phyloP scores from a whole-genome alignment of 2,797 vertebrate genomes.

The Nannoperca obscura region DNA sequence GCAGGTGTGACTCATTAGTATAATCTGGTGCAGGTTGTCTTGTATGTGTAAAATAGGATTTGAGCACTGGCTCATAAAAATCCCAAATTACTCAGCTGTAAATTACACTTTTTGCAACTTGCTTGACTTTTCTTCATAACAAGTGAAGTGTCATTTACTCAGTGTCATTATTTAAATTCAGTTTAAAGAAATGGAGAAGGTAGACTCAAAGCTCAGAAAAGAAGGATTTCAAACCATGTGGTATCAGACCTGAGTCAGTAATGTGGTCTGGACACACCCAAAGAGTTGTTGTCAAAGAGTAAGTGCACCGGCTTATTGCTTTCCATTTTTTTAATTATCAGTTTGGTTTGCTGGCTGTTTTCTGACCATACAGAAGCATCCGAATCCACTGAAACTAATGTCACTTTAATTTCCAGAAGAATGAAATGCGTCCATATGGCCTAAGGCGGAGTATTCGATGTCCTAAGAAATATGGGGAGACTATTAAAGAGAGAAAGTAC shows the following conservation, averaged over 20 bases:
- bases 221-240: constrained; percentile 23
- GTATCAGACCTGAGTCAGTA: constrained; percentile 26
- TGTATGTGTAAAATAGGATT: constrained; percentile 33
- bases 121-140: constrained; percentile 14
- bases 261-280: constrained; percentile 40
- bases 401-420: constrained; percentile 55
- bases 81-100: constrained; percentile 32
- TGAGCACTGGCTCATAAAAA: constrained; percentile 27
- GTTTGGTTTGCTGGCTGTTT: constrained; percentile 2
- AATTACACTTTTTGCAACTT: constrained; percentile 4
- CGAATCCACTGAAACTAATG: constrained; percentile 14
- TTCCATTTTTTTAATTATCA: background rate
- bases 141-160: background rate
- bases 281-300: constrained; percentile 46
- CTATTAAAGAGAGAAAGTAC: constrained; percentile 65
- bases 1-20: constrained; percentile 71
- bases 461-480: constrained; percentile 79
- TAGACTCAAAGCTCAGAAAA: constrained; percentile 3
- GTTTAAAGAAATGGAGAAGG: constrained; percentile 17
- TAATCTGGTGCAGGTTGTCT: constrained; percentile 56
- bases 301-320: constrained; percentile 43
- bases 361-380: background rate
- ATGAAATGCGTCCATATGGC: constrained; percentile 74
- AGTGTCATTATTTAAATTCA: background rate
- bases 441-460: constrained; percentile 73